Conservation (phyloP, 2,113 vertebrate genomes). For the Tympanuchus pallidicinctus region DNA sequence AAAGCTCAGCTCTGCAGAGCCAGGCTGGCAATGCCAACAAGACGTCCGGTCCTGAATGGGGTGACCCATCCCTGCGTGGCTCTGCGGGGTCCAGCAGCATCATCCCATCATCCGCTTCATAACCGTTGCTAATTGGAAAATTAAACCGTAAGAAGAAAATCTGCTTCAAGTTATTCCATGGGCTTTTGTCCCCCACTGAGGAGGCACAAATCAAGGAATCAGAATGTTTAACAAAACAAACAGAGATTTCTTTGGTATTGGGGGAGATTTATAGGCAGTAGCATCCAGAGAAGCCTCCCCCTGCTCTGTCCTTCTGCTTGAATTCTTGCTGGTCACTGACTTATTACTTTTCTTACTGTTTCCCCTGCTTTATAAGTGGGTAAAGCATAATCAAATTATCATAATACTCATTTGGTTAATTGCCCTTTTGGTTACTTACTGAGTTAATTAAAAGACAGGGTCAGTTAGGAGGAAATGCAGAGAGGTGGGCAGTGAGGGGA, state of each 20-base stretch:
- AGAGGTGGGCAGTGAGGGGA: slow-evolving; percentile 19
- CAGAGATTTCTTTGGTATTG: not conserved
- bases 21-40: not conserved
- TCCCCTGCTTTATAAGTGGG: slow-evolving; percentile 55
- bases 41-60: accelerated
- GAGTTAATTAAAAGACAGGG: slow-evolving; percentile 36
- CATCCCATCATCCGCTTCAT: not conserved
- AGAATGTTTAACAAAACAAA: not conserved
- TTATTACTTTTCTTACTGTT: slow-evolving; percentile 47
- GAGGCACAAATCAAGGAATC: not conserved
- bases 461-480: slow-evolving; percentile 27
- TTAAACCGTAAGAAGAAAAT: not conserved
- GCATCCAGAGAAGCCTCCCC: not conserved
- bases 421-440: slow-evolving; percentile 66
- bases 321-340: slow-evolving; percentile 52
- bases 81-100: not conserved
- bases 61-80: not conserved
- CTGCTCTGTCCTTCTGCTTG: not conserved
- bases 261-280: not conserved
- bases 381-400: slow-evolving; percentile 44
- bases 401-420: slow-evolving; percentile 60
- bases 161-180: not conserved
- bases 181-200: not conserved
- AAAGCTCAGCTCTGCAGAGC: not conserved
- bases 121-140: not conserved